Percentiles rank a stretch among this genome's conserved stretches.
Conservation (phyloP, 2,797 vertebrate species). For the Ataeniobius toweri region DNA sequence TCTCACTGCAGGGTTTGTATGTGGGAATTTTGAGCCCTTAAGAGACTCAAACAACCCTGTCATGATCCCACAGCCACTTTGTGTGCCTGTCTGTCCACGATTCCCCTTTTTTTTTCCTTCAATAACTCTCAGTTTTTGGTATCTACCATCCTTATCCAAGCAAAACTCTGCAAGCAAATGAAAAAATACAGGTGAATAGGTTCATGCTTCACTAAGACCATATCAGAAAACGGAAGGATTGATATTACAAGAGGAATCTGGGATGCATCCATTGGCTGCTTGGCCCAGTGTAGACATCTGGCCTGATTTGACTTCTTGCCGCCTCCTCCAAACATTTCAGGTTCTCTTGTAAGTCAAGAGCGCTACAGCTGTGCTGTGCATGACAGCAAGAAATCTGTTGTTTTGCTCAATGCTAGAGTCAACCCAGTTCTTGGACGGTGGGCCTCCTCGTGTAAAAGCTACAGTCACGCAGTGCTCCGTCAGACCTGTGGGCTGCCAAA, state of each 20-base stretch:
- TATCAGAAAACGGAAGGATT: constrained; percentile 15
- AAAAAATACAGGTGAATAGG: constrained; percentile 39
- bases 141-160: background rate
- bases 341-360: constrained; percentile 56
- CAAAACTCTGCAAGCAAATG: background rate
- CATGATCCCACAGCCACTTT: background rate
- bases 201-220: constrained; percentile 27
- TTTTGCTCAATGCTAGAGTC: constrained; percentile 53
- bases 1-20: constrained; percentile 38
- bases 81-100: background rate
- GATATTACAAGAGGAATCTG: constrained; percentile 30
- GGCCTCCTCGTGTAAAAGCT: constrained; percentile 47
- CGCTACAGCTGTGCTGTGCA: constrained; percentile 62
- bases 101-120: background rate
- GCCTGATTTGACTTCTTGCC: constrained; percentile 30
- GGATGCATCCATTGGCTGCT: constrained; percentile 12
- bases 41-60: background rate
- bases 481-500: constrained; percentile 41
- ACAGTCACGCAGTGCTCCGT: constrained; percentile 60
- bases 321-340: constrained; percentile 46
- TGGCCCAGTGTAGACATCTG: constrained; percentile 51
- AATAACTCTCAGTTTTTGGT: background rate
- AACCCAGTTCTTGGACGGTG: constrained; percentile 52
- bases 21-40: constrained; percentile 39
- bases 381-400: constrained; percentile 64